Percentiles rank a stretch among this genome's conserved stretches.
These are phyloP conservation scores for Turnix velox DNA, from an alignment of 2,113 vertebrate species.

Conservation along the genomic window DNA sequence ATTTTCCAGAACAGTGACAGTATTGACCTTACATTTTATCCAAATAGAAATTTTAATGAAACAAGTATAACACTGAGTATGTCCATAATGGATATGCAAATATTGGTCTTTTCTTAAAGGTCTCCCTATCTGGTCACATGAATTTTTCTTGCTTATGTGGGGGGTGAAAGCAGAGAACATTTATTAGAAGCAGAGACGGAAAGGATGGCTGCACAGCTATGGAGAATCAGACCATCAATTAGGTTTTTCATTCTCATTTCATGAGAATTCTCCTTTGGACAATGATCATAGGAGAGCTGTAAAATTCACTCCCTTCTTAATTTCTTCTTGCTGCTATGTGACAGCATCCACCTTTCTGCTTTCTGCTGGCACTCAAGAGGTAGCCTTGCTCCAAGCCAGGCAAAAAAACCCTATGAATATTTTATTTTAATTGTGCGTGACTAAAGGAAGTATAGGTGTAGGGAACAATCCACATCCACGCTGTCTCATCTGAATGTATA, in stretches of 20 bases:
- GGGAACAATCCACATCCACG: background rate
- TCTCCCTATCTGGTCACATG: slow-evolving; percentile 74
- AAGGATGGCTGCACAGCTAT: slow-evolving; percentile 20
- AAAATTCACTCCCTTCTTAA: slow-evolving; percentile 23
- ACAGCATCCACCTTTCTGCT: background rate
- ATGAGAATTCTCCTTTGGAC: slow-evolving; percentile 14
- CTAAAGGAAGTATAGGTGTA: background rate
- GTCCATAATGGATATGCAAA: slow-evolving; percentile 84
- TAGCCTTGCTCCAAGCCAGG: background rate
- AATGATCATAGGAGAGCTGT: slow-evolving; percentile 16
- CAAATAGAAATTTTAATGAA: slow-evolving; percentile 84
- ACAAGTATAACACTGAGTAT: slow-evolving; percentile 77
- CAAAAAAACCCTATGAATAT: background rate
- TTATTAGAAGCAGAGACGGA: slow-evolving; percentile 53
- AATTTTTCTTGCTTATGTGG: slow-evolving; percentile 59
- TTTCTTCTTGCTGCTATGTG: background rate
- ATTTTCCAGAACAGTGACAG: slow-evolving; percentile 81
- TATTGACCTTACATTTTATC: slow-evolving; percentile 84
- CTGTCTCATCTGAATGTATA: slow-evolving; percentile 5
- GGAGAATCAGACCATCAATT: slow-evolving; percentile 53
- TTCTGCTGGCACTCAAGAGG: background rate
- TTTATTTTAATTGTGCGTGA: background rate
- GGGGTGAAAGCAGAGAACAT: slow-evolving; percentile 42
- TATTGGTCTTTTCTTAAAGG: slow-evolving; percentile 86
- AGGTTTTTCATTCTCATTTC: slow-evolving; percentile 40